Percentiles rank a stretch among this genome's conserved stretches.
Conservation (phyloP, 2,888 invertebrate species). For the Empis stercorea region DNA sequence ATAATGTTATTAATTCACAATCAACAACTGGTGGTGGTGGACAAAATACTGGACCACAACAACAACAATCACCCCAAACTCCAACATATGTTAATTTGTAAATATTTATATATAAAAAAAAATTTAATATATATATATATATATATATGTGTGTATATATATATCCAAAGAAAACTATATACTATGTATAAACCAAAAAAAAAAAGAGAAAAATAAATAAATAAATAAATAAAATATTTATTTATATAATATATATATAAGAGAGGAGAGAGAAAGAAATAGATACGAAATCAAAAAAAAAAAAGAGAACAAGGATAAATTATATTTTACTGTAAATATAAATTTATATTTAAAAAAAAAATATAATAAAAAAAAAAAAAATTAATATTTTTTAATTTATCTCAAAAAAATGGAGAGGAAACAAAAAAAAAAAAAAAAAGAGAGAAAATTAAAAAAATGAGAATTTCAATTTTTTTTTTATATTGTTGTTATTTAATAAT, state of each 20-base stretch:
- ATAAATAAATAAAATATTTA: constrained; percentile 11
- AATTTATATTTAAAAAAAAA: too few relatives aligned
- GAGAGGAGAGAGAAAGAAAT: background rate
- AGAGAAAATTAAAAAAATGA: too few relatives aligned
- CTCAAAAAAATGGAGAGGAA: too few relatives aligned
- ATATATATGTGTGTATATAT: background rate
- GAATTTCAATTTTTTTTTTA: too few relatives aligned
- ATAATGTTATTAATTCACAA: background rate
- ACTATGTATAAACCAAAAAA: background rate
- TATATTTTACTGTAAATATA: too few relatives aligned
- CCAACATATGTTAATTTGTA: constrained; percentile 84
- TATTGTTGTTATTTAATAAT: too few relatives aligned
- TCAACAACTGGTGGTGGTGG: constrained; percentile 3
- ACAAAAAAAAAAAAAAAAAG: too few relatives aligned
- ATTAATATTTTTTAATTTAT: too few relatives aligned
- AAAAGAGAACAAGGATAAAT: background rate
- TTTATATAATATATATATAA: background rate
- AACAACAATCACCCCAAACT: constrained; percentile 58
- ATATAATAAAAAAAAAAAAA: too few relatives aligned
- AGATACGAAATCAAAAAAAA: background rate
- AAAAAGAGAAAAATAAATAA: too few relatives aligned
- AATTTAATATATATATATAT: constrained; percentile 2
- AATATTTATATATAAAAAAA: constrained; percentile 1
- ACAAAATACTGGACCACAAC: constrained; percentile 28
- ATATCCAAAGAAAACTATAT: background rate